Base-by-base conservation (phyloP, 1,140 invertebrate species). In the Pseudomyrmex pallidus region DNA sequence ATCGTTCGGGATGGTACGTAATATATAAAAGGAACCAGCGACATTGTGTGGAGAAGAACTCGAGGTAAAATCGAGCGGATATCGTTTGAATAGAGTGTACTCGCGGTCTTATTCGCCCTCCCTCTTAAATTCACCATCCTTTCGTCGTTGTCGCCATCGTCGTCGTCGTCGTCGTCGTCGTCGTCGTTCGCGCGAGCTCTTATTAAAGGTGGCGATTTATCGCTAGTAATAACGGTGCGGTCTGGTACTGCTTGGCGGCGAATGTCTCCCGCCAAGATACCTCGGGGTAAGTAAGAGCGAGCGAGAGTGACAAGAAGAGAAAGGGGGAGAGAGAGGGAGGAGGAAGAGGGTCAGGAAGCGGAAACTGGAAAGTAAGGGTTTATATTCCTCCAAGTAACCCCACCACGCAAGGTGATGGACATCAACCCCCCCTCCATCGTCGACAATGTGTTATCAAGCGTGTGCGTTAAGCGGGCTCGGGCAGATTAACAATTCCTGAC, bases 171-270 rank as follows among this genome's bases (percentile, higher is more conserved):
- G 48, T 59, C 56, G n/a, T 22, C 22, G 73, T 50, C 52, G 64
- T n/a, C 57, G 35, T 62, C 56, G 63, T 67, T 87, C 90, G 85
- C 86, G 89, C 85, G 87, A 87, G 90, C 92, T 92, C 92, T 93
- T 94, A 94, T 93, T 94, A 94, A 93, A 94, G 90, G 91, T 92
- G 92, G 90, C 92, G 93, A 94, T 94, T 94, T 94, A 94, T 94
- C 88, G 93, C 90, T 89, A 85, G 93, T 92, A 94, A 94, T 94
- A 94, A 94, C 92, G 91, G 92, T 92, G 91, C 89, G 92, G 92
- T 94, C 90, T 92, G 90, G 92, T 77, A 88, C 74, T 87, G 84
- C 88, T 87, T 84, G 86, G 85, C 88, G 83, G 87, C 77, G 74
- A 87, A 91, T 90, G 87, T 91, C 90, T 91, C 87, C 74, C 84